phyloP scores from a whole-genome alignment of 2,888 invertebrate species.

The Caenorhabditis sp. region DNA sequence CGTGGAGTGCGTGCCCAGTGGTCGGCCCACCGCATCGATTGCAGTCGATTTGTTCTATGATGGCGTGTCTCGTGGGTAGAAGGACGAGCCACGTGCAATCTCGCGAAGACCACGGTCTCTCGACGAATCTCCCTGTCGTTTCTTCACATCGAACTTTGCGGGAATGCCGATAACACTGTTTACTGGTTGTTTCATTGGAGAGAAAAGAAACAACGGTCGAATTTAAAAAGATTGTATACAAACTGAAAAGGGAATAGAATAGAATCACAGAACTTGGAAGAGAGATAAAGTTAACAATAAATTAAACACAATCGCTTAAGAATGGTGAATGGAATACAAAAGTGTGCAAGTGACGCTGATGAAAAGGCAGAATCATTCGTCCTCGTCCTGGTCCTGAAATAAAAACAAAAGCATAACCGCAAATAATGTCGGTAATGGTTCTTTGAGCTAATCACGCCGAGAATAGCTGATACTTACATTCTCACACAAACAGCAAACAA shows the following conservation, averaged over 20 bases:
- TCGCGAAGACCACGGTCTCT: slow-evolving; percentile 34
- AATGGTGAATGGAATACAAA: background rate
- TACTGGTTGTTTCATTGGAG: slow-evolving; percentile 20
- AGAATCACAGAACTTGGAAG: too few relatives aligned
- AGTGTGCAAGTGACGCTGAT: background rate
- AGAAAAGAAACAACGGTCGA: background rate
- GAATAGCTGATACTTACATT: background rate
- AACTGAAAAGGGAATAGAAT: background rate
- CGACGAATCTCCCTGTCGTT: slow-evolving; percentile 22
- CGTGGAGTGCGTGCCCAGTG: slow-evolving; percentile 1
- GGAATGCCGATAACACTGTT: slow-evolving; percentile 27
- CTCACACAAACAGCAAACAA: background rate
- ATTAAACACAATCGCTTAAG: background rate
- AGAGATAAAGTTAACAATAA: too few relatives aligned
- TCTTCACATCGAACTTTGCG: slow-evolving; percentile 8
- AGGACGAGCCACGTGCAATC: slow-evolving; percentile 25
- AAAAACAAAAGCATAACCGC: too few relatives aligned
- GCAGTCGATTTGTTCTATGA: slow-evolving; percentile 11
- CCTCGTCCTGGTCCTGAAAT: slow-evolving; percentile 22
- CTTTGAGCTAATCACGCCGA: slow-evolving; percentile 1
- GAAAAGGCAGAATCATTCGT: background rate
- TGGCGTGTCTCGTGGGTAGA: slow-evolving; percentile 4
- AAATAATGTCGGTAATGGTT: too few relatives aligned
- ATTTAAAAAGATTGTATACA: background rate
- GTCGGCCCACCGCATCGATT: slow-evolving; percentile 37